phyloP scores from a whole-genome alignment of 2,797 vertebrate species.

The Poliocrania exsul region DNA sequence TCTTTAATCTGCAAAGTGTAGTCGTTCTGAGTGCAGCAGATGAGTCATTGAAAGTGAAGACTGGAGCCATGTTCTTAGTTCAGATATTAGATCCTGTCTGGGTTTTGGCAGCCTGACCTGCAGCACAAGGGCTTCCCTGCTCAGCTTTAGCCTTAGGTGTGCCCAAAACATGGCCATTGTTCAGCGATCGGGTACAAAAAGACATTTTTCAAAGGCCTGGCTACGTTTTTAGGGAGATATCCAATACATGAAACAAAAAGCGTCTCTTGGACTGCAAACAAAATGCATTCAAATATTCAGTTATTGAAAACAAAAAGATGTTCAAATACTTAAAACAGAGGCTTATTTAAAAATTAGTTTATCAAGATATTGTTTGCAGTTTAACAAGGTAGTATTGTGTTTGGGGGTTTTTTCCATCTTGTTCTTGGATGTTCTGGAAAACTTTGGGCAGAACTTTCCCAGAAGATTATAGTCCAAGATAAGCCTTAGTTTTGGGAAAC shows the following conservation, averaged over 20 bases:
- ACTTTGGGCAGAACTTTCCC: not conserved
- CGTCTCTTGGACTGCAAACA: not conserved
- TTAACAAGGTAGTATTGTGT: not conserved
- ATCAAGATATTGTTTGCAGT: not conserved
- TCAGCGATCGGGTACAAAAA: not conserved
- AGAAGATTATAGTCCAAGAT: not conserved
- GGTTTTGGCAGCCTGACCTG: not conserved
- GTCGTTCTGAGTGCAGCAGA: not conserved
- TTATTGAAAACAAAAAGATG: not conserved
- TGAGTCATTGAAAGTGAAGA: not conserved
- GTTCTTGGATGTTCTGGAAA: not conserved
- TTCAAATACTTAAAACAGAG: not conserved
- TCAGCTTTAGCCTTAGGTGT: not conserved
- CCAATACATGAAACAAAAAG: not conserved
- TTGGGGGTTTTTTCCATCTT: not conserved
- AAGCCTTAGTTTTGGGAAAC: not conserved
- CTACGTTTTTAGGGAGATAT: not conserved
- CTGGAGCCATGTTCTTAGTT: not conserved
- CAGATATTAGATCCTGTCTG: not conserved
- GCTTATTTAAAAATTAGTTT: not conserved
- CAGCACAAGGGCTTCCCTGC: not conserved
- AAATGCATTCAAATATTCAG: not conserved
- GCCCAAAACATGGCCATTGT: fast-evolving
- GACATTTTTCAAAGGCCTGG: not conserved
- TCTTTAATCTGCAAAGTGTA: not conserved